These are phyloP conservation scores for Crotalus viridis DNA, from an alignment of 2,113 vertebrate genomes.

Conservation along the genomic window DNA sequence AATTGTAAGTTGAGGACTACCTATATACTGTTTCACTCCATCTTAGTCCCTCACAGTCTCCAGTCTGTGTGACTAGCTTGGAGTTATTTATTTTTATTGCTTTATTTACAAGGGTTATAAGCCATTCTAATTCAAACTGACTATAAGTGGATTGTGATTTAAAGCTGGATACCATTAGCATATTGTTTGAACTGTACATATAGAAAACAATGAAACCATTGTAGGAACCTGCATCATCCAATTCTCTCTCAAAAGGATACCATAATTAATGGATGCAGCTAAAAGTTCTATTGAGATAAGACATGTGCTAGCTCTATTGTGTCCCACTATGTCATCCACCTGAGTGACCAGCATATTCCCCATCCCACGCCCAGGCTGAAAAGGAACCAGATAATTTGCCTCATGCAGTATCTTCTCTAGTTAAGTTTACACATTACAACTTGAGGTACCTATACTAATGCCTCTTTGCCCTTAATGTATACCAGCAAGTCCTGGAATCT, in stretches of 20 bases:
- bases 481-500: neutral
- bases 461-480: neutral
- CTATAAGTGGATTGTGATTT: neutral
- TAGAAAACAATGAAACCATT: neutral
- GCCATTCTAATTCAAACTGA: neutral
- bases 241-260: neutral
- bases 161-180: neutral
- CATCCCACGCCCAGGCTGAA: neutral
- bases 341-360: neutral
- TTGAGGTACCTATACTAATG: neutral
- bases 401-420: neutral
- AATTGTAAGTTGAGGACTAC: neutral
- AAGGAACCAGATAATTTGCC: neutral
- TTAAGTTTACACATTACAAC: neutral
- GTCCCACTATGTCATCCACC: neutral
- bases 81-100: neutral
- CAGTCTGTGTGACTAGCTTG: neutral
- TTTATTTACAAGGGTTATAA: neutral
- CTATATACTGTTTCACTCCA: neutral
- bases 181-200: neutral
- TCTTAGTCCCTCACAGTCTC: neutral
- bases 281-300: neutral
- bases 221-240: neutral
- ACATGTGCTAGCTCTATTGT: neutral
- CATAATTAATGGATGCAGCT: neutral